phyloP scores from a whole-genome alignment of 2,888 invertebrate species.

The Meganola albula region DNA sequence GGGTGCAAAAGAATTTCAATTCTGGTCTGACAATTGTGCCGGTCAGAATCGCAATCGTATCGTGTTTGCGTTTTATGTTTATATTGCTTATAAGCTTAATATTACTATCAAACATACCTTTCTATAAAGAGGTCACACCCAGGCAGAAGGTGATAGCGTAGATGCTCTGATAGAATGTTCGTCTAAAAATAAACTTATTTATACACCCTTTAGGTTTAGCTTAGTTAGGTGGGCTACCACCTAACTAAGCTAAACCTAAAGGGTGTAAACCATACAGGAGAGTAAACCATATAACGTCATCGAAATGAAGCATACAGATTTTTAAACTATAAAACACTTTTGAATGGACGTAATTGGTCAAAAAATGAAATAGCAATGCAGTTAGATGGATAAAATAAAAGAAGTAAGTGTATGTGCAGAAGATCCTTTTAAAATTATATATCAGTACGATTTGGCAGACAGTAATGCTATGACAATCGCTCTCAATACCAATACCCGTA shows the following conservation, averaged over 20 bases:
- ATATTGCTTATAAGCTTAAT: slow-evolving; percentile 1
- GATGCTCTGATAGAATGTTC: slow-evolving; percentile 24
- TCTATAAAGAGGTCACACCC: slow-evolving; percentile 19
- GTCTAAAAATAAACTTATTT: slow-evolving; percentile 15
- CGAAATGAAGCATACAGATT: slow-evolving; percentile 1
- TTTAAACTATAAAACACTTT: slow-evolving; percentile 2
- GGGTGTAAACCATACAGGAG: too few species aligned
- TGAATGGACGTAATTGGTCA: slow-evolving; percentile 1
- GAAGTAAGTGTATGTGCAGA: neutral
- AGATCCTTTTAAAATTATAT: slow-evolving; percentile 1
- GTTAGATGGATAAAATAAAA: slow-evolving; percentile 3
- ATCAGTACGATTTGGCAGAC: slow-evolving; percentile 1
- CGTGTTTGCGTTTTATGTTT: neutral
- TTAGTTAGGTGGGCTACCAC: slow-evolving; percentile 6
- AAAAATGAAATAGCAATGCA: slow-evolving; percentile 1
- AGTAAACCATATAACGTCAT: slow-evolving; percentile 4
- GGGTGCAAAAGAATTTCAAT: too few species aligned
- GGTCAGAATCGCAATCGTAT: too few species aligned
- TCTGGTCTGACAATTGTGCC: too few species aligned
- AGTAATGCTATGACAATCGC: neutral
- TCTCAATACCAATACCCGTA: neutral
- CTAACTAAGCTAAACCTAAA: too few species aligned
- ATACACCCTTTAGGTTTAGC: slow-evolving; percentile 4
- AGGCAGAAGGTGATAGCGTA: slow-evolving; percentile 24
- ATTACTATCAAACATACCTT: slow-evolving; percentile 5